Evolutionary conservation across 92 coral and sea anemone species (phyloP).

Genomic region (Galaxea fascicularis): DNA sequence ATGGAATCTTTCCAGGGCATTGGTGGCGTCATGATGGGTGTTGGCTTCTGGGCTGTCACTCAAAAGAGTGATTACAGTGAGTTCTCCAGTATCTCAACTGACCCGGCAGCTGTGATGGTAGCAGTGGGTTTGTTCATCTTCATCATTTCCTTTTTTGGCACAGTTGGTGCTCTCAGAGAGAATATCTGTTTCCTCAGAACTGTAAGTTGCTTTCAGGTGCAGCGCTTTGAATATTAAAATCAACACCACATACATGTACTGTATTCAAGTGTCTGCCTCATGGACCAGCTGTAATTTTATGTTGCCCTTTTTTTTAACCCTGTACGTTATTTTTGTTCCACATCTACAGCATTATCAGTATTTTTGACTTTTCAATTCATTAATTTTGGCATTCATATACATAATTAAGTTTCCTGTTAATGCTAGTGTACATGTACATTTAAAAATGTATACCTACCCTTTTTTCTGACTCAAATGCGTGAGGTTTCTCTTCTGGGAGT

Average conservation of each 20-base stretch:
- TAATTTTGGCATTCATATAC: no score
- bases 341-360: no score
- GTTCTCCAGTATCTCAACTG: conserved; percentile 91
- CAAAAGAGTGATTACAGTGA: conserved; percentile 84
- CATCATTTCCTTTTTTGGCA: conserved; percentile 95
- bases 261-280: no score
- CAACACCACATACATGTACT: background rate
- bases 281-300: no score
- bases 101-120: conserved; percentile 94
- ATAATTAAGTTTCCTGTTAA: no score
- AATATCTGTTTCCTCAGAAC: conserved; percentile 83
- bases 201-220: conserved; percentile 55
- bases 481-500: no score
- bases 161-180: conserved; percentile 99
- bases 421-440: no score
- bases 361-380: no score
- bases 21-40: conserved; percentile 97
- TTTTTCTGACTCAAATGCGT: no score
- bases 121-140: conserved; percentile 92
- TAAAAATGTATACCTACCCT: no score
- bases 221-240: background rate
- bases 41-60: conserved; percentile 93
- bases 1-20: conserved; percentile 60
- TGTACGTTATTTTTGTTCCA: no score
- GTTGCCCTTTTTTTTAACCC: no score